Evolutionary conservation across 2,113 vertebrate species (phyloP).

Genomic region (Nothoprocta pentlandii): DNA sequence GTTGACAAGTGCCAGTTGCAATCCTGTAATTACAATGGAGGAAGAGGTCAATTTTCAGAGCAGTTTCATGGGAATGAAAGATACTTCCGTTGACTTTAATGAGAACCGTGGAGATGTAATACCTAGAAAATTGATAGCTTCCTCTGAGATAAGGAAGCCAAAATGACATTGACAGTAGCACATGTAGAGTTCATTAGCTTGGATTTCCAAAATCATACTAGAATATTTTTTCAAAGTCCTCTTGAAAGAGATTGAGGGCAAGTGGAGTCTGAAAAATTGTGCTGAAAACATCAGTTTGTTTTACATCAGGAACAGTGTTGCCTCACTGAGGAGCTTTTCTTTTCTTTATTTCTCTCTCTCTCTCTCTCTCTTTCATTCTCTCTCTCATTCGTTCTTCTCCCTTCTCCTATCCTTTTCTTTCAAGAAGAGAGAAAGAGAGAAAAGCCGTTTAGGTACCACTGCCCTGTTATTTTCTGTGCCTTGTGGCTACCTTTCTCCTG

Average conservation of each 20-base stretch:
- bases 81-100: background rate
- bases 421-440: background rate
- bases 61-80: background rate
- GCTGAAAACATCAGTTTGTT: background rate
- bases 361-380: too few species aligned
- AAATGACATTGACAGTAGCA: rapidly evolving
- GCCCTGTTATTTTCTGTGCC: background rate
- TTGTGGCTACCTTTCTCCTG: background rate
- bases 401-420: background rate
- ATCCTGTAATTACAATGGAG: background rate
- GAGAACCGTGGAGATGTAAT: background rate
- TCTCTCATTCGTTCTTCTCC: too few species aligned
- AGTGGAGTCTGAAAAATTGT: background rate
- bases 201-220: background rate
- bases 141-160: background rate
- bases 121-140: background rate
- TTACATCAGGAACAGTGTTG: background rate
- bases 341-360: background rate
- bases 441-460: background rate
- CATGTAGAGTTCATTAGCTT: background rate
- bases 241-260: background rate
- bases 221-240: background rate
- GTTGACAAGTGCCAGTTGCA: background rate
- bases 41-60: background rate
- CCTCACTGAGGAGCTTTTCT: background rate